These are phyloP conservation scores for Eilema depressum DNA, from an alignment of 2,888 invertebrate species.

Conservation along the genomic window DNA sequence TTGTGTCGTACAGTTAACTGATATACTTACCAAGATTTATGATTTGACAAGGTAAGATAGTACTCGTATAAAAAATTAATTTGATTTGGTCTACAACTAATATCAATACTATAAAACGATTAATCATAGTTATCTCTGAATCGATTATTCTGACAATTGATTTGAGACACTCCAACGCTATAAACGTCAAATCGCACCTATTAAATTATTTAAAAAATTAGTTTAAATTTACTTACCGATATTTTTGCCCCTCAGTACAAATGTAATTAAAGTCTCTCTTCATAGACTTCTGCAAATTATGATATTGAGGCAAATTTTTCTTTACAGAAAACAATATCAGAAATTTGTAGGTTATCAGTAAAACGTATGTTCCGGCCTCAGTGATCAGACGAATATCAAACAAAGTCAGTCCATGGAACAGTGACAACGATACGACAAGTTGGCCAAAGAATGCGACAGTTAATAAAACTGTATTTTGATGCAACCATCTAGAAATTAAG, in stretches of 20 bases:
- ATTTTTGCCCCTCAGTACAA: constrained; percentile 44
- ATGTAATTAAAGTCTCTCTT: constrained; percentile 66
- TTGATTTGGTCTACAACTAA: no score
- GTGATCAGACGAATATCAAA: constrained; percentile 59
- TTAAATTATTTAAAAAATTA: no score
- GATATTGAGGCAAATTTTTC: constrained; percentile 55
- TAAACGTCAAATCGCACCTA: no score
- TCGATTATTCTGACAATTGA: no score
- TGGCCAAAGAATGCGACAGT: constrained; percentile 9
- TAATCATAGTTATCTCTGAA: no score
- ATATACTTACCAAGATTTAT: no score
- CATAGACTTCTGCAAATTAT: constrained; percentile 56
- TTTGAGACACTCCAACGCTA: no score
- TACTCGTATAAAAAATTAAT: no score
- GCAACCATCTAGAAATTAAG: constrained; percentile 48
- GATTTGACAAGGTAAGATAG: no score
- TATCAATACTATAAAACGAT: no score
- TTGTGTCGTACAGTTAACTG: no score
- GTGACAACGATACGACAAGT: constrained; percentile 22
- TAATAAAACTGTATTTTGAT: constrained; percentile 45
- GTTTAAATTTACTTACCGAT: constrained; percentile 15
- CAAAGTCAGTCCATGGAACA: constrained; percentile 52
- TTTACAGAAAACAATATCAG: constrained; percentile 58
- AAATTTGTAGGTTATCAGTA: constrained; percentile 61
- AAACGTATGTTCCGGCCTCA: constrained; percentile 62